These are phyloP conservation scores for Ardeotis arabs DNA, from an alignment of 2,113 vertebrate species.

Conservation along the genomic window DNA sequence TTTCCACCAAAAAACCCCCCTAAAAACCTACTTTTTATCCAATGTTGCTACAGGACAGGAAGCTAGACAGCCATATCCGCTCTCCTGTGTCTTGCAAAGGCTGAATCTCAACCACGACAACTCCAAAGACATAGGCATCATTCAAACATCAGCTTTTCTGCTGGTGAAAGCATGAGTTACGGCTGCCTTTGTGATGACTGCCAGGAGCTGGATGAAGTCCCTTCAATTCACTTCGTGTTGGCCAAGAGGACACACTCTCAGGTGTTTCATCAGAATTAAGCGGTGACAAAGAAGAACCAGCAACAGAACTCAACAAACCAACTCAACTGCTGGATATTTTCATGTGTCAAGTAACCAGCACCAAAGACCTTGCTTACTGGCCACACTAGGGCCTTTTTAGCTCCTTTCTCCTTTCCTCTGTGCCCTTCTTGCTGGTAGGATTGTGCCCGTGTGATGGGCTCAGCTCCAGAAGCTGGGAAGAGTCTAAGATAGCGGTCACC, in stretches of 20 bases:
- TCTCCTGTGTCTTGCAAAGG: background rate
- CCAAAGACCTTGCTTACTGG: background rate
- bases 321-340: background rate
- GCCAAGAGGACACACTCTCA: background rate
- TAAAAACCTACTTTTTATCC: background rate
- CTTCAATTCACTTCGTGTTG: background rate
- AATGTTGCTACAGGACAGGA: background rate
- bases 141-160: background rate
- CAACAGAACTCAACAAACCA: background rate
- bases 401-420: background rate
- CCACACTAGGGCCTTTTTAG: background rate
- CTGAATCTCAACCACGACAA: background rate
- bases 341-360: background rate
- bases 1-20: background rate
- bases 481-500: background rate
- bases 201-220: background rate
- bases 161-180: rapidly evolving
- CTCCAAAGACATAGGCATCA: background rate
- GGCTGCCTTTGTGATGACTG: background rate
- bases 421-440: background rate
- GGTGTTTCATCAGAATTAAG: background rate
- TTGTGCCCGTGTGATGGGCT: background rate
- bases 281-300: background rate
- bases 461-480: background rate
- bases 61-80: rapidly evolving